A percentile compares a stretch with the other conserved stretches of the same genome.
phyloP scores from a whole-genome alignment of 2,797 vertebrate genomes.

The Poeciliopsis gracilis region DNA sequence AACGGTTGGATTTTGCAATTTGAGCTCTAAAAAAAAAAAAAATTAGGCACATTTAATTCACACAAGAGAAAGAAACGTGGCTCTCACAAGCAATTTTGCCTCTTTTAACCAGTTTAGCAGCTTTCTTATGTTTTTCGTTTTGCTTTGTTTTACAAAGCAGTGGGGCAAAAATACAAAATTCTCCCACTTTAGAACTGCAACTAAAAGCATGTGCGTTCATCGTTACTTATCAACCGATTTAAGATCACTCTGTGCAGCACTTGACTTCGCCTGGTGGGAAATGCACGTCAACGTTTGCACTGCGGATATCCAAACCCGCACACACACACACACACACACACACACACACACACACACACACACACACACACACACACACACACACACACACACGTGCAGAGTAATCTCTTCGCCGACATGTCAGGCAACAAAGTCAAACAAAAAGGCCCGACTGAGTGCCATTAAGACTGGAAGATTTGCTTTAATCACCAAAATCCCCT shows the following conservation, averaged over 20 bases:
- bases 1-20: background rate
- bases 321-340: background rate
- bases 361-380: constrained; percentile 1
- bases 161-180: constrained; percentile 31
- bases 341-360: background rate
- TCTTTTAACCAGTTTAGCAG: constrained; percentile 77
- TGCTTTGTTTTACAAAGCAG: constrained; percentile 45
- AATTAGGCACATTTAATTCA: background rate
- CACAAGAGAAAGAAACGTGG: background rate
- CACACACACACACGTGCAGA: constrained; percentile 8
- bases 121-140: constrained; percentile 15
- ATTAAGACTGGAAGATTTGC: constrained; percentile 56
- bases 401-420: constrained; percentile 56
- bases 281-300: constrained; percentile 6
- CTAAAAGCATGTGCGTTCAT: background rate
- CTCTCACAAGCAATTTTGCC: constrained; percentile 71
- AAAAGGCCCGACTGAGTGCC: constrained; percentile 49
- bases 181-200: constrained; percentile 4
- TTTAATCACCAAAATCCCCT: constrained; percentile 68
- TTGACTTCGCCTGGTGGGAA: constrained; percentile 16
- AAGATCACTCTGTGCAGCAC: constrained; percentile 11
- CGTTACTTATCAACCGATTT: constrained; percentile 20
- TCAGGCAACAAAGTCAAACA: constrained; percentile 67
- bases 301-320: background rate
- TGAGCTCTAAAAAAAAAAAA: background rate